Evolutionary conservation across 1,140 invertebrate genomes (phyloP).

Genomic region (Druon quercuslanigerum): DNA sequence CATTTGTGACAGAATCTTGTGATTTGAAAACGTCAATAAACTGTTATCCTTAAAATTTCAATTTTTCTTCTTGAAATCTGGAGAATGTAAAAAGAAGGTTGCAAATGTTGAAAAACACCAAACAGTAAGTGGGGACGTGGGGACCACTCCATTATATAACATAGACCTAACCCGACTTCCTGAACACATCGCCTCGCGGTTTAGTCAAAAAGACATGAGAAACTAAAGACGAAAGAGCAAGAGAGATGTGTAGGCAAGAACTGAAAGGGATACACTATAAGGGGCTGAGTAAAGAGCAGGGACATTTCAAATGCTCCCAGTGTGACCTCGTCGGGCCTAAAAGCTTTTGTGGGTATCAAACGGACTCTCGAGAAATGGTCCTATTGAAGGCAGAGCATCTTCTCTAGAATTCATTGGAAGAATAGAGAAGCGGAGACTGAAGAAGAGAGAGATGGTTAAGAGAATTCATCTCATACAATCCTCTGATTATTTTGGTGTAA

Average conservation of each 20-base stretch:
- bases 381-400: background rate
- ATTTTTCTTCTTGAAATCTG: background rate
- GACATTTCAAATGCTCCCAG: background rate
- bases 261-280: background rate
- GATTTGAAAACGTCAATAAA: too few species aligned
- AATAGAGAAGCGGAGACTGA: background rate
- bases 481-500: background rate
- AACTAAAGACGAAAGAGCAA: slow-evolving; percentile 1
- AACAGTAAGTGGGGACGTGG: slow-evolving; percentile 37
- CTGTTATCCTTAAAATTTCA: too few species aligned
- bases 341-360: slow-evolving; percentile 37
- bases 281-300: slow-evolving; percentile 27
- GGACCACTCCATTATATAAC: slow-evolving; percentile 47
- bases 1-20: too few species aligned
- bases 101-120: background rate
- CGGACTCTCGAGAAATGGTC: background rate
- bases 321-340: slow-evolving; percentile 34
- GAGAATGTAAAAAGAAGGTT: background rate
- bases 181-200: slow-evolving; percentile 31
- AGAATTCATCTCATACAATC: background rate
- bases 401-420: background rate
- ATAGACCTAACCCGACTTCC: slow-evolving; percentile 38
- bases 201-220: slow-evolving; percentile 38
- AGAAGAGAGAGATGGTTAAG: too few species aligned
- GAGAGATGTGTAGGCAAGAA: background rate